Evolutionary conservation across 2,113 vertebrate species (phyloP).

Genomic region (Picathartes gymnocephalus): DNA sequence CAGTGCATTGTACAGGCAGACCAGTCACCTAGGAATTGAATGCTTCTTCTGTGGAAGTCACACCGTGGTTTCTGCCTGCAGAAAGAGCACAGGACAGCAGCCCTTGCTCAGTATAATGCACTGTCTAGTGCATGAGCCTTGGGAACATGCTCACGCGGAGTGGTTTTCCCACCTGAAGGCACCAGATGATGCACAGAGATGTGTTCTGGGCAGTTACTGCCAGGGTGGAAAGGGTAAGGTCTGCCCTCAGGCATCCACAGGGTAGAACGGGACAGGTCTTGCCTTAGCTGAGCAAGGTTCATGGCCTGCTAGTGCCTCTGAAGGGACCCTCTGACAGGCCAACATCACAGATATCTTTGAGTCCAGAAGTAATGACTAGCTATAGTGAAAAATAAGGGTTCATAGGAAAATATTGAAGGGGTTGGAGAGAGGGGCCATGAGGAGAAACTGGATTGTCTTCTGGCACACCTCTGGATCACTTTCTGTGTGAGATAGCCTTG

Average conservation of each 20-base stretch:
- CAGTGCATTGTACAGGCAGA: not conserved
- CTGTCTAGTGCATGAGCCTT: not conserved
- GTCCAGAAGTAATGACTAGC: not conserved
- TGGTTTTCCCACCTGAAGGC: not conserved
- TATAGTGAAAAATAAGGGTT: not conserved
- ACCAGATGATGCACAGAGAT: not conserved
- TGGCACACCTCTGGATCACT: not conserved
- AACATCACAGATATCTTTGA: not conserved
- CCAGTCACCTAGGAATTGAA: not conserved
- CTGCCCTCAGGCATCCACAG: not conserved
- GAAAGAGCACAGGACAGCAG: not conserved
- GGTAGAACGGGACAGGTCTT: not conserved
- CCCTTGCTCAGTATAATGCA: not conserved
- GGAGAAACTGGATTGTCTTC: not conserved
- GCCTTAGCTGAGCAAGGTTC: not conserved
- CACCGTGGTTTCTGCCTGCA: not conserved
- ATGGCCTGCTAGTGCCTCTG: fast-evolving
- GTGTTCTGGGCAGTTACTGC: not conserved
- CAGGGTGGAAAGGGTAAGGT: not conserved
- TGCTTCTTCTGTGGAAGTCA: not conserved
- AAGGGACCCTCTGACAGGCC: not conserved
- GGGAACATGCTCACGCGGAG: not conserved
- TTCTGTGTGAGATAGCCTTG: not conserved
- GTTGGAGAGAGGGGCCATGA: too few species aligned
- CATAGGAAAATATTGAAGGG: not conserved